These are phyloP conservation scores for Ivindomyrus marchei DNA, from an alignment of 2,113 vertebrate species.

Conservation along the genomic window DNA sequence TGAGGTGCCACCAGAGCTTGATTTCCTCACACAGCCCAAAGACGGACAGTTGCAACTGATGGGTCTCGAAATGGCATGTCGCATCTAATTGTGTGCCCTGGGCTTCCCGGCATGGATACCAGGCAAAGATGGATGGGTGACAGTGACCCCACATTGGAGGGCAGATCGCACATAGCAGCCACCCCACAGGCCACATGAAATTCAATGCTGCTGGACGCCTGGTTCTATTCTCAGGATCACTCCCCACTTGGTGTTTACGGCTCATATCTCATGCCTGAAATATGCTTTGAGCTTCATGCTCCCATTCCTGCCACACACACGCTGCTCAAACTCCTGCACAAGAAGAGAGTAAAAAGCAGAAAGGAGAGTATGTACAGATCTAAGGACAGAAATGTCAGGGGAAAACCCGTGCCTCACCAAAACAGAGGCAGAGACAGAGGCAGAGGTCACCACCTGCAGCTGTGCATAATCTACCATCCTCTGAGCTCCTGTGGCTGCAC, in stretches of 20 bases:
- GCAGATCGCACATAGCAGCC: not conserved
- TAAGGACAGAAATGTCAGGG: not conserved
- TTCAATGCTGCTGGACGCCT: not conserved
- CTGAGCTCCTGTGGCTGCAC: constrained; percentile 56
- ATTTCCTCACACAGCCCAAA: not conserved
- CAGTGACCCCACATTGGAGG: not conserved
- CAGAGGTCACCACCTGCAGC: constrained; percentile 59
- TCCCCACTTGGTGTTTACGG: constrained; percentile 1
- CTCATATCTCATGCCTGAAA: constrained; percentile 10
- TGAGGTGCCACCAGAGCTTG: not conserved
- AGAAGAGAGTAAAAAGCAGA: not conserved
- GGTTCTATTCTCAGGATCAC: not conserved
- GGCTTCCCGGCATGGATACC: not conserved
- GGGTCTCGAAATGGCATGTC: not conserved
- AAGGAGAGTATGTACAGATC: not conserved
- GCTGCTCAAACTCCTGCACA: constrained; percentile 49
- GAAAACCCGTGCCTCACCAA: not conserved
- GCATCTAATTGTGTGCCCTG: not conserved
- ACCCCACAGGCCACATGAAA: not conserved
- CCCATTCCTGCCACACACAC: constrained; percentile 42
- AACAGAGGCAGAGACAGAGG: constrained; percentile 33
- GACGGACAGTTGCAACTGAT: not conserved
- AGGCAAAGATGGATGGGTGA: not conserved
- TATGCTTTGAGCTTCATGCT: not conserved
- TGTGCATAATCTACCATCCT: constrained; percentile 53